These are phyloP conservation scores for Pogonognathellus flavescens DNA, from an alignment of 1,140 invertebrate genomes.

Conservation along the genomic window DNA sequence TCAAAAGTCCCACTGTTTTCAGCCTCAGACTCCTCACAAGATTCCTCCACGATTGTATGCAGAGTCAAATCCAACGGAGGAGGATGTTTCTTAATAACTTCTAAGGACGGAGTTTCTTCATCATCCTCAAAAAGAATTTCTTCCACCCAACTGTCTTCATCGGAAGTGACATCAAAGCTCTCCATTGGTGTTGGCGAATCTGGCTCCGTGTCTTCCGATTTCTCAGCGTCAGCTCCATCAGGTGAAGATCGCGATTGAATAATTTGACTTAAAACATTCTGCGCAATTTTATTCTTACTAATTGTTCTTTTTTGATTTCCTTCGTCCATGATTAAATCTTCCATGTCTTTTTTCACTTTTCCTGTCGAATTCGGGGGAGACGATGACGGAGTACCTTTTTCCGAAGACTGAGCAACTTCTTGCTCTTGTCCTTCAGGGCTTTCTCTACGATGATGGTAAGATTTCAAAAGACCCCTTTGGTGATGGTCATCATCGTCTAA, in stretches of 20 bases:
- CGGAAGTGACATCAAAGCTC: constrained; percentile 60
- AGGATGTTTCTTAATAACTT: constrained; percentile 50
- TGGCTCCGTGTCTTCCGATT: constrained; percentile 35
- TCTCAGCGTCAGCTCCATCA: constrained; percentile 62
- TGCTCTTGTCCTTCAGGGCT: constrained; percentile 60
- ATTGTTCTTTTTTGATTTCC: constrained; percentile 17
- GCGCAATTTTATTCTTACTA: constrained; percentile 36
- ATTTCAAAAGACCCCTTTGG: constrained; percentile 15
- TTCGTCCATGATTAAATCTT: background rate
- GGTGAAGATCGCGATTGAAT: constrained; percentile 45
- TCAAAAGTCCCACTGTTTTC: constrained; percentile 77
- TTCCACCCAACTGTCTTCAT: constrained; percentile 66
- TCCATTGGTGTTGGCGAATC: constrained; percentile 58
- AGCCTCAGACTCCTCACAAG: constrained; percentile 85
- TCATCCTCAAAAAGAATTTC: constrained; percentile 66
- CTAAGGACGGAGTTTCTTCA: constrained; percentile 17
- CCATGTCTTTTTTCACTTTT: constrained; percentile 4
- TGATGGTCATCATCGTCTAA: background rate
- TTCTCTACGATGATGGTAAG: constrained; percentile 52
- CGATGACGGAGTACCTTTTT: background rate
- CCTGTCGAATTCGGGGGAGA: background rate
- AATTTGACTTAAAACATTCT: constrained; percentile 39
- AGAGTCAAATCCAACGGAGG: constrained; percentile 81
- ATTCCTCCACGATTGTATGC: constrained; percentile 94
- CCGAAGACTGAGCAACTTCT: constrained; percentile 16